Evolutionary conservation across 1,140 invertebrate genomes (phyloP).

Genomic region (Trichomalopsis sarcophagae): DNA sequence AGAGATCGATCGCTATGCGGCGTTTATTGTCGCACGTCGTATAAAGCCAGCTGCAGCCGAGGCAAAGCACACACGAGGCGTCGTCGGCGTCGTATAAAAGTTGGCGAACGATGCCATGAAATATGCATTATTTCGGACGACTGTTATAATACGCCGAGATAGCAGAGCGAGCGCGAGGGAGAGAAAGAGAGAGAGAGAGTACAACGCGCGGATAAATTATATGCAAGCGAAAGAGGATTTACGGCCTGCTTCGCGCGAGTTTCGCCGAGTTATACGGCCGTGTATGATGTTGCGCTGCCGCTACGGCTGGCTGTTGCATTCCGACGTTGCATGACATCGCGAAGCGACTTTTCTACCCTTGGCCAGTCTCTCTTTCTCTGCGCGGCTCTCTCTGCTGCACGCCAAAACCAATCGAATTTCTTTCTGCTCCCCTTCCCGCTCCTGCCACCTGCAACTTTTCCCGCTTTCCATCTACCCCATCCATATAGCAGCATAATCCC

Average conservation of each 20-base stretch:
- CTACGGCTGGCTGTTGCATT: conserved; percentile 37
- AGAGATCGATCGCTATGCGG: conserved; percentile 27
- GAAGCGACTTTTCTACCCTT: not conserved
- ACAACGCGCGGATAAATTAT: conserved; percentile 31
- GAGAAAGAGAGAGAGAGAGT: not conserved
- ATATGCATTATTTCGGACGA: conserved; percentile 53
- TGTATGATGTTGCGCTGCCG: not conserved
- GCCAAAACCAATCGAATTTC: conserved; percentile 43
- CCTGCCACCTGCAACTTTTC: conserved; percentile 9
- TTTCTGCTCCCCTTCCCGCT: conserved; percentile 1
- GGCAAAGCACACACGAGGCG: not conserved
- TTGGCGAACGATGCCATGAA: conserved; percentile 46
- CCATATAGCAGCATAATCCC: not conserved
- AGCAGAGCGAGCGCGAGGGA: not conserved
- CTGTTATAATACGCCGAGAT: conserved; percentile 49
- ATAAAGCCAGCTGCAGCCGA: conserved; percentile 1
- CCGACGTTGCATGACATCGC: conserved; percentile 1
- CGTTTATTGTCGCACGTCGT: conserved; percentile 38
- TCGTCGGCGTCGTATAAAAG: conserved; percentile 37
- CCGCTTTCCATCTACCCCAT: not conserved
- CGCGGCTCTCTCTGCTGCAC: not conserved
- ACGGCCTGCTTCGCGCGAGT: conserved; percentile 30
- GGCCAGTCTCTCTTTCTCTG: not conserved
- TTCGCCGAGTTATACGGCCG: conserved; percentile 15
- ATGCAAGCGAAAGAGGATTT: conserved; percentile 42